These are phyloP conservation scores for Epinotia demarniana DNA, from an alignment of 2,888 invertebrate genomes.

Conservation along the genomic window DNA sequence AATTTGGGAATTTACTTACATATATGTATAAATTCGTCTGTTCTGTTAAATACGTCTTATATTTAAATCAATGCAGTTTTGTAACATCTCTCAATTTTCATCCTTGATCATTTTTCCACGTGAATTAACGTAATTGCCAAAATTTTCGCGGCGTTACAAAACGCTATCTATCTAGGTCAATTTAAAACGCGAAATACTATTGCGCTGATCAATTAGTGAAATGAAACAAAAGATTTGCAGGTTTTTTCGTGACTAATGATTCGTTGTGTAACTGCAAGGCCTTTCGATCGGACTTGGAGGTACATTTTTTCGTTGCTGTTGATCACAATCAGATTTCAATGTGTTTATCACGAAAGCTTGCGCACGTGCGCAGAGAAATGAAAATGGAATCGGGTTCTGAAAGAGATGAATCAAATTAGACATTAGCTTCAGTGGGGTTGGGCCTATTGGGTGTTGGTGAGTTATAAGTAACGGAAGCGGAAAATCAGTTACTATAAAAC, in stretches of 20 bases:
- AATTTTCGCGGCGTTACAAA: constrained; percentile 20
- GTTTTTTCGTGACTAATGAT: constrained; percentile 38
- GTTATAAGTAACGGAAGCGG: no score
- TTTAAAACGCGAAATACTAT: constrained; percentile 31
- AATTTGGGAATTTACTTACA: no score
- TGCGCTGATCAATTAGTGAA: constrained; percentile 34
- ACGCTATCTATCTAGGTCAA: constrained; percentile 27
- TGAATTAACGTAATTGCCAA: constrained; percentile 8
- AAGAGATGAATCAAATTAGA: no score
- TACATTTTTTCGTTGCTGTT: background rate
- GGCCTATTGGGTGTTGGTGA: no score
- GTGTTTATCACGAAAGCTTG: background rate
- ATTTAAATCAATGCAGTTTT: no score
- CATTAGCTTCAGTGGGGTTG: background rate
- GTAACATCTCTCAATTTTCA: background rate
- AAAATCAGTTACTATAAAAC: background rate
- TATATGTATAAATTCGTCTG: no score
- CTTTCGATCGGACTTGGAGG: constrained; percentile 15
- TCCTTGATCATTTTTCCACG: constrained; percentile 36
- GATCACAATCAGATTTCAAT: background rate
- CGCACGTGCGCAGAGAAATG: background rate
- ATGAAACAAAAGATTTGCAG: constrained; percentile 38
- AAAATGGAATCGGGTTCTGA: no score
- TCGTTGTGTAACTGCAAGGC: constrained; percentile 35
- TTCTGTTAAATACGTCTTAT: no score